Evolutionary conservation across 2,888 invertebrate genomes (phyloP).

Genomic region (Habroteleia sp.): DNA sequence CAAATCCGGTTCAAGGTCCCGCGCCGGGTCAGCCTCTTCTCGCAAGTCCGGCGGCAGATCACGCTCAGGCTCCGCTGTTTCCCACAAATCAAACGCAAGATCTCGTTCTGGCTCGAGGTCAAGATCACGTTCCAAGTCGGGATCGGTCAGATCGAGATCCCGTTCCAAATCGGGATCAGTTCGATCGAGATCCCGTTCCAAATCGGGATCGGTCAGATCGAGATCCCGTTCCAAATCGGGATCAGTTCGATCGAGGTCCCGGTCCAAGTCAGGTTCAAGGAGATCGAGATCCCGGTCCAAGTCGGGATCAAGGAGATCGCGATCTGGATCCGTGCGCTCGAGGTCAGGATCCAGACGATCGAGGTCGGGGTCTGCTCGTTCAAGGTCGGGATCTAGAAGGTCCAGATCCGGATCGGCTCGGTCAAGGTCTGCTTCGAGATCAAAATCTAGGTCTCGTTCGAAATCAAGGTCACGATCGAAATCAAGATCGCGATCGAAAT

Average conservation of each 20-base stretch:
- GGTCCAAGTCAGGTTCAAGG: conserved; percentile 67
- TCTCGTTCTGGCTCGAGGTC: conserved; percentile 72
- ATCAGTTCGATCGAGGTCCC: conserved; percentile 64
- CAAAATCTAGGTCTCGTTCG: conserved; percentile 68
- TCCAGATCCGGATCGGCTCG: conserved; percentile 68
- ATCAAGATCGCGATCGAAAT: no score
- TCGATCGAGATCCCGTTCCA: conserved; percentile 68
- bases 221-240: conserved; percentile 69
- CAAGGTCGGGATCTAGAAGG: conserved; percentile 65
- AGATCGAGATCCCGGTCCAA: conserved; percentile 59
- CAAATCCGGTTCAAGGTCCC: conserved; percentile 15
- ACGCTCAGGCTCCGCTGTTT: conserved; percentile 57
- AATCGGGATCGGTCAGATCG: conserved; percentile 67
- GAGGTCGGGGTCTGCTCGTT: conserved; percentile 63
- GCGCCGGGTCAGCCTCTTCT: conserved; percentile 66
- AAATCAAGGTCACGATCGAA: conserved; percentile 70
- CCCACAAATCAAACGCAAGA: conserved; percentile 10
- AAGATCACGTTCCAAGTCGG: conserved; percentile 72
- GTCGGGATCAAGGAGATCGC: conserved; percentile 63
- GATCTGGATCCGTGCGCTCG: conserved; percentile 59
- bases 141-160: conserved; percentile 62
- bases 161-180: conserved; percentile 57
- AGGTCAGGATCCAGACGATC: conserved; percentile 64
- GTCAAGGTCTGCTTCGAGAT: conserved; percentile 66
- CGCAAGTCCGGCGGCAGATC: conserved; percentile 47